Conservation (phyloP, 2,113 vertebrate species). For the Pionites leucogaster region DNA sequence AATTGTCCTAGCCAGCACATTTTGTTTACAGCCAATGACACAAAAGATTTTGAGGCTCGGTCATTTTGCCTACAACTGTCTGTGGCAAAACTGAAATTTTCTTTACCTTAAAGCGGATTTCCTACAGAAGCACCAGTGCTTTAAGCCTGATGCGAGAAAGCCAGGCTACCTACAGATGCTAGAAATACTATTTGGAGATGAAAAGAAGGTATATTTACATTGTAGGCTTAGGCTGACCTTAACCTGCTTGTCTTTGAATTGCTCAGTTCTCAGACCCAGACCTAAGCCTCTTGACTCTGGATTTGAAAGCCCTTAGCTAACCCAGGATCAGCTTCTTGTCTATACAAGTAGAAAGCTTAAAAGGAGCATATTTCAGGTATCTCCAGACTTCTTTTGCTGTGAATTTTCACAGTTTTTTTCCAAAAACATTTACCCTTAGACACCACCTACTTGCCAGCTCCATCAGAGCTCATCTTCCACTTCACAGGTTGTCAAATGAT, state of each 20-base stretch:
- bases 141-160: not conserved
- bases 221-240: not conserved
- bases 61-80: not conserved
- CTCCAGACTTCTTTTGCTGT: not conserved
- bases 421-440: not conserved
- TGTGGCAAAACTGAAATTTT: not conserved
- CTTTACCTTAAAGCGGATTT: not conserved
- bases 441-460: not conserved
- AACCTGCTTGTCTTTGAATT: not conserved
- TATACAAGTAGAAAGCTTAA: not conserved
- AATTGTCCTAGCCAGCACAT: not conserved
- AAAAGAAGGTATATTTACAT: accelerated
- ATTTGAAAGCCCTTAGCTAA: not conserved
- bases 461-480: not conserved
- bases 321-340: not conserved
- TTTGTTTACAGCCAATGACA: not conserved
- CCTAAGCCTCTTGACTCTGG: not conserved
- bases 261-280: not conserved
- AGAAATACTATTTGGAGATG: not conserved
- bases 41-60: not conserved
- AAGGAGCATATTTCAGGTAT: not conserved
- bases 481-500: not conserved
- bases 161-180: not conserved
- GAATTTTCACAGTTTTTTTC: not conserved
- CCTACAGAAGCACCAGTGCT: not conserved